A percentile compares a stretch with the other conserved stretches of the same genome.
phyloP scores from a whole-genome alignment of 2,797 vertebrate species.

The Sebastiscus tertius region DNA sequence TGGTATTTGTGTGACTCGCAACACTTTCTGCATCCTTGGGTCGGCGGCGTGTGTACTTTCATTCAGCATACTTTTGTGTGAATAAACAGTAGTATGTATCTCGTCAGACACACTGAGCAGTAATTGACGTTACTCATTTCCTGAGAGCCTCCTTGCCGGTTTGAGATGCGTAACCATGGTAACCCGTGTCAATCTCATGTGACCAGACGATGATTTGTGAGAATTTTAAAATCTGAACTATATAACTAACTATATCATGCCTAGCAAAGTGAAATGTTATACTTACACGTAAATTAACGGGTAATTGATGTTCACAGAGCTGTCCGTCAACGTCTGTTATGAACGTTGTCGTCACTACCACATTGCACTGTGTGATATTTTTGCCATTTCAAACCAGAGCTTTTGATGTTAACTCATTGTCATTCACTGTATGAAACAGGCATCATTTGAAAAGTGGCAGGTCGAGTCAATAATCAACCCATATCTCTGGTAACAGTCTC shows the following conservation, averaged over 20 bases:
- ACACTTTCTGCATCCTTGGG: not conserved
- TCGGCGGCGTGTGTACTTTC: no score
- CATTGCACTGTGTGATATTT: not conserved
- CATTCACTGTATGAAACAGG: not conserved
- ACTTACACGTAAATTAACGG: no score
- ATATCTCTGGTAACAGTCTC: constrained; percentile 1
- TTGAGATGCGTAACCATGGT: not conserved
- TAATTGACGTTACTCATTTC: not conserved
- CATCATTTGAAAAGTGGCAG: constrained; percentile 26
- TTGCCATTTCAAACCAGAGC: not conserved
- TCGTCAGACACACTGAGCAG: not conserved
- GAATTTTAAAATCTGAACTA: no score
- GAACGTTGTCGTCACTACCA: no score
- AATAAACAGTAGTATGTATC: not conserved
- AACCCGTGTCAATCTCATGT: not conserved
- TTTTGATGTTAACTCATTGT: not conserved
- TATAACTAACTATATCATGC: no score
- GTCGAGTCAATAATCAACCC: constrained; percentile 49
- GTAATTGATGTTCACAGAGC: no score
- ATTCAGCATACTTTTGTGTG: no score
- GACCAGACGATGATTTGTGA: no score
- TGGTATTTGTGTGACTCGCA: not conserved
- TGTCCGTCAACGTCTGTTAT: no score
- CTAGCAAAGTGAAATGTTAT: no score
- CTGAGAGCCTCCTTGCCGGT: not conserved